Percentiles rank a stretch among this genome's conserved stretches.
phyloP scores from a whole-genome alignment of 1,140 invertebrate genomes.

The Caenorhabditis latens region DNA sequence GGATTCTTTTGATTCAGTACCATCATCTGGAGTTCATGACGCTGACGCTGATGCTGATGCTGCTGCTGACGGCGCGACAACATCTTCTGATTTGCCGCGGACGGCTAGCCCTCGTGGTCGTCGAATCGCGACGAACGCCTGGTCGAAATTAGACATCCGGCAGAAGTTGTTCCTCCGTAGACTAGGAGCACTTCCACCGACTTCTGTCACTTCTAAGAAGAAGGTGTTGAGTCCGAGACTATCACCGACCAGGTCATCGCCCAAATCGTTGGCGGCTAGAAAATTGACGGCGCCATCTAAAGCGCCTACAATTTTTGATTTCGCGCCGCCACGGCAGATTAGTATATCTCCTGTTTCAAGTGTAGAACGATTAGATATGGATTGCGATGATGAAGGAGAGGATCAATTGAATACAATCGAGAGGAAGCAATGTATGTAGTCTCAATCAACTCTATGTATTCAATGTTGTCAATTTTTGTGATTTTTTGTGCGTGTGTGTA shows the following conservation, averaged over 20 bases:
- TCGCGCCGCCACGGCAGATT: not conserved
- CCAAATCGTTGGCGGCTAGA: not conserved
- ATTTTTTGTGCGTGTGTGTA: no score
- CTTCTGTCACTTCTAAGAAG: not conserved
- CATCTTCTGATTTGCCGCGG: not conserved
- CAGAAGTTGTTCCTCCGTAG: slow-evolving; percentile 33
- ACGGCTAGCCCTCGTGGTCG: slow-evolving; percentile 17
- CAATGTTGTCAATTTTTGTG: no score
- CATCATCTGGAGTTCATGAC: not conserved
- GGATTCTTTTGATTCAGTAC: not conserved
- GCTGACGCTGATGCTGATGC: not conserved
- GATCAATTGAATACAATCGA: no score
- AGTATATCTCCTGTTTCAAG: not conserved
- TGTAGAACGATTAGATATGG: no score
- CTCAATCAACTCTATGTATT: not conserved
- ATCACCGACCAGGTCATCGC: not conserved
- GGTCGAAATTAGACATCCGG: slow-evolving; percentile 14
- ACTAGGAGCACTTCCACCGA: slow-evolving; percentile 25
- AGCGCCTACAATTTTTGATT: not conserved
- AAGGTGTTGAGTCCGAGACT: not conserved
- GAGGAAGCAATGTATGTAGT: not conserved
- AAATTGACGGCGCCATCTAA: not conserved
- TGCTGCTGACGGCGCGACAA: not conserved
- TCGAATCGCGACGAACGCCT: slow-evolving; percentile 18
- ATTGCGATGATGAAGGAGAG: no score